Conservation (phyloP, 2,113 vertebrate genomes). For the Peromyscus californicus region DNA sequence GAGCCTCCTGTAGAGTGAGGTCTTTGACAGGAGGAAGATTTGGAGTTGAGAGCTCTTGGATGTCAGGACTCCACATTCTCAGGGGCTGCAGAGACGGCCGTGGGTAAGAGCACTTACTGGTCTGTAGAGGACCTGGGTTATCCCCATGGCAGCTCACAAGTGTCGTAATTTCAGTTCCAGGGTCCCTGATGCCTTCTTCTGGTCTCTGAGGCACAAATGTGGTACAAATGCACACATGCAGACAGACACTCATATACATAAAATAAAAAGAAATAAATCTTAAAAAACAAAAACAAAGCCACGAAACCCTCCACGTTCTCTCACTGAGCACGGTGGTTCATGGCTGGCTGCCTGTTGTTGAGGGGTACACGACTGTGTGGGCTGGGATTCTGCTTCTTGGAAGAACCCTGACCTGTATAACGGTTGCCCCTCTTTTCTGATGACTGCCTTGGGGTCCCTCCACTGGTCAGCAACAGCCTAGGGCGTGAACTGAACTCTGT, state of each 20-base stretch:
- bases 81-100: background rate
- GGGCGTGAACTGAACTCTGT: background rate
- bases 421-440: background rate
- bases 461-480: background rate
- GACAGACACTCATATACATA: background rate
- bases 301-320: background rate
- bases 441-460: background rate
- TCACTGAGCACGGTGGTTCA: background rate
- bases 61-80: background rate
- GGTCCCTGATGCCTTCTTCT: background rate
- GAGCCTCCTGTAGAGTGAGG: background rate
- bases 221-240: background rate
- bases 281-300: background rate
- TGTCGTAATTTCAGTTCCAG: background rate
- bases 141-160: background rate
- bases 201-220: background rate
- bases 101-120: background rate
- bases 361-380: too few species aligned
- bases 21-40: background rate
- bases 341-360: too few species aligned
- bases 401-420: background rate
- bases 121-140: background rate
- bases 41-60: background rate
- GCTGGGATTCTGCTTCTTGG: background rate
- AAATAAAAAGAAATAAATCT: background rate